Percentiles rank a stretch among this genome's conserved stretches.
phyloP scores from a whole-genome alignment of 2,797 vertebrate genomes.

The Emydoidea blandingii region DNA sequence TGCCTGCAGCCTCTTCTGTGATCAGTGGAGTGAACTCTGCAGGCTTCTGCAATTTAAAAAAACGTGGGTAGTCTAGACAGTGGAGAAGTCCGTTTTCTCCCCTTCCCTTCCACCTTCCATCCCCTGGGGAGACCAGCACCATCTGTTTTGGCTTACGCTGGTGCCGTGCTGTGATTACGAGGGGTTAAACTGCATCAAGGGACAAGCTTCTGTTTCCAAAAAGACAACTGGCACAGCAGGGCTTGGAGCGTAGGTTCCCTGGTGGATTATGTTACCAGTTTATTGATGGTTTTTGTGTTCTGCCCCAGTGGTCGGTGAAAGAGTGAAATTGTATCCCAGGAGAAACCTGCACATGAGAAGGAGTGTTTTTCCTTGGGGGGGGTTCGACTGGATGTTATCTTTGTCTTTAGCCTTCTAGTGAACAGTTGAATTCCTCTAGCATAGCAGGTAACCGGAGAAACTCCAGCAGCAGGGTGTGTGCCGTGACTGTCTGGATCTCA shows the following conservation, averaged over 20 bases:
- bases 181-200: neutral
- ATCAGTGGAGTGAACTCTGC: neutral
- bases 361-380: accelerated
- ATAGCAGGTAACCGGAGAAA: neutral
- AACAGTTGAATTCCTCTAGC: neutral
- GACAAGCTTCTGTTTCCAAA: neutral
- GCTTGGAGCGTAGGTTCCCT: neutral
- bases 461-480: neutral
- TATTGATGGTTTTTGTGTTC: neutral
- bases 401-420: neutral
- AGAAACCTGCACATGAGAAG: neutral
- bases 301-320: neutral
- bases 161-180: neutral
- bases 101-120: neutral
- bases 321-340: neutral
- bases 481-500: accelerated
- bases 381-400: neutral
- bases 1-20: neutral
- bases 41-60: neutral
- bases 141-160: neutral
- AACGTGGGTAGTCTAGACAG: neutral
- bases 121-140: neutral
- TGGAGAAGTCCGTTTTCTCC: neutral
- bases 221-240: neutral
- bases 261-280: neutral